Percentiles rank a stretch among this genome's conserved stretches.
Evolutionary conservation across 2,113 vertebrate species (phyloP).

Genomic region (Sula dactylatra): DNA sequence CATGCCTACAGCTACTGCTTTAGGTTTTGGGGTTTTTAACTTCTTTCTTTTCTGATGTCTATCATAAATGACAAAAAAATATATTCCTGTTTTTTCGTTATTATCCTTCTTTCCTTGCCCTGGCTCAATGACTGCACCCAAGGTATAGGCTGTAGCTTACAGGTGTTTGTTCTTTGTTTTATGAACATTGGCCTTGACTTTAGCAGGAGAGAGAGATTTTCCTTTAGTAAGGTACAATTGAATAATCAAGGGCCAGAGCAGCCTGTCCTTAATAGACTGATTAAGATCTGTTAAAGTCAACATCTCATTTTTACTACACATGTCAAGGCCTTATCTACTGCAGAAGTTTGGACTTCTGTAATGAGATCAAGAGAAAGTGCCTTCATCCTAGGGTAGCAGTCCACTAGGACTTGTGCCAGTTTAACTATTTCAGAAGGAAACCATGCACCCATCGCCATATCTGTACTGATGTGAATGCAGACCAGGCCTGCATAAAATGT

Average conservation of each 20-base stretch:
- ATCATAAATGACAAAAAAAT: not conserved
- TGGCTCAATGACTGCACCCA: not conserved
- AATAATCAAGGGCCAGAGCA: not conserved
- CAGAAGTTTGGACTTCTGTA: not conserved
- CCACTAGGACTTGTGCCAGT: not conserved
- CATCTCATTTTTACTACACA: not conserved
- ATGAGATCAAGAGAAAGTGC: not conserved
- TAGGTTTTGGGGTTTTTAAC: not conserved
- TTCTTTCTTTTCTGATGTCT: not conserved
- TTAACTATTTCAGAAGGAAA: not conserved
- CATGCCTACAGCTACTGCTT: not conserved
- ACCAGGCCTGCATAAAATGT: not conserved
- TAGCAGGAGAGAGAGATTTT: not conserved
- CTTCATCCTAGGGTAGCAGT: not conserved
- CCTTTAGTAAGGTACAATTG: not conserved
- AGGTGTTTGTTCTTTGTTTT: not conserved
- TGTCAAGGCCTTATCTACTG: not conserved
- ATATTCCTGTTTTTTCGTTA: not conserved
- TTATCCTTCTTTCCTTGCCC: not conserved
- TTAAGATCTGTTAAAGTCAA: not conserved
- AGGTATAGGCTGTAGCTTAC: not conserved
- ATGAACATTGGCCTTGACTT: not conserved
- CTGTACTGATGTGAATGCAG: not conserved
- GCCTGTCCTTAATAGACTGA: not conserved
- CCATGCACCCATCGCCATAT: not conserved